phyloP scores from a whole-genome alignment of 53 echinoderm and acorn worm genomes.

The Astropecten irregularis region DNA sequence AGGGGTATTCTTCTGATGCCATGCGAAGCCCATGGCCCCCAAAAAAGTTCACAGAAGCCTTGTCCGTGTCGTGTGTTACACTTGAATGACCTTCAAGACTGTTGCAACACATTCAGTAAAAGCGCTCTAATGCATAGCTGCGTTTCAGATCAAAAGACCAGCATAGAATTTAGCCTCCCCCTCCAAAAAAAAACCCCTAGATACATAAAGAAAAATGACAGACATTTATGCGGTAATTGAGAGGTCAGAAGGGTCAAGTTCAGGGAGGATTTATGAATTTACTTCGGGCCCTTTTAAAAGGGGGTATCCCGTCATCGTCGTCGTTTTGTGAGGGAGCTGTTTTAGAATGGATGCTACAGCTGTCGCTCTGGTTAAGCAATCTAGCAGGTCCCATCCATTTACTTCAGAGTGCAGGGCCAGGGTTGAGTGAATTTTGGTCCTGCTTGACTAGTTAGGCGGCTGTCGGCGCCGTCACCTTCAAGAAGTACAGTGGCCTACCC shows the following conservation, averaged over 20 bases:
- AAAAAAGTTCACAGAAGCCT: too few species aligned
- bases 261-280: slow-evolving; percentile 1
- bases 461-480: background rate
- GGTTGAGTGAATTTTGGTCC: slow-evolving; percentile 18
- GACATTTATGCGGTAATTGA: background rate
- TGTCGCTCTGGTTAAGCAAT: background rate
- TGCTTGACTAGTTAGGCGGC: background rate
- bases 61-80: too few species aligned
- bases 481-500: background rate
- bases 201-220: too few species aligned
- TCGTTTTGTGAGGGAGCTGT: background rate
- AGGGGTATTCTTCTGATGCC: too few species aligned
- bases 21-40: too few species aligned
- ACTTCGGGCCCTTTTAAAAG: slow-evolving; percentile 7
- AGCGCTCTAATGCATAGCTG: too few species aligned
- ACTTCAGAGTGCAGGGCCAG: background rate
- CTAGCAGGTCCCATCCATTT: background rate
- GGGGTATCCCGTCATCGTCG: background rate
- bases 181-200: too few species aligned
- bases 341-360: slow-evolving; percentile 11
- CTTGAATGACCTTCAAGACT: too few species aligned
- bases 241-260: slow-evolving; percentile 13
- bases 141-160: too few species aligned
- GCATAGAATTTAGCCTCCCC: too few species aligned
- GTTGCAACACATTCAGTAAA: too few species aligned